Conservation (phyloP, 2,888 invertebrate species). For the Amphimallon solstitiale region DNA sequence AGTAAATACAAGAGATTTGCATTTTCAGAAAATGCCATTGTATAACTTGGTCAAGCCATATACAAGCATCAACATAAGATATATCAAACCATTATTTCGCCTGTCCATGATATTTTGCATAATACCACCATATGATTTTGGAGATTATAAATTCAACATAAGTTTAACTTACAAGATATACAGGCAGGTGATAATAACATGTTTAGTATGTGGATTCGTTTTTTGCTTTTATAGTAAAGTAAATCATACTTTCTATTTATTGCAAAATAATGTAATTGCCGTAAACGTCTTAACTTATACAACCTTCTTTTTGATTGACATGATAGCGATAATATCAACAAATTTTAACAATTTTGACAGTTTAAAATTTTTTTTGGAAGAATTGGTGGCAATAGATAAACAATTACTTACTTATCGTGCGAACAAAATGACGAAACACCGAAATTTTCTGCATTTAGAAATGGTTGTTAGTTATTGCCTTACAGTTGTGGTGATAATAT, state of each 20-base stretch:
- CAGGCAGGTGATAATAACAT: neutral
- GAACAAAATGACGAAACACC: neutral
- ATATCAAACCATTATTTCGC: constrained; percentile 13
- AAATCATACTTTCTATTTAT: neutral
- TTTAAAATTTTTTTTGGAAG: constrained; percentile 5
- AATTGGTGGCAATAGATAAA: constrained; percentile 14
- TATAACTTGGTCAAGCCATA: neutral
- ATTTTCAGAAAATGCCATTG: neutral
- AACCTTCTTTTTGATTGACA: constrained; percentile 17
- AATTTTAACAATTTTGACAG: constrained; percentile 26
- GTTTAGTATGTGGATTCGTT: constrained; percentile 3
- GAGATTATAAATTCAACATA: constrained; percentile 6
- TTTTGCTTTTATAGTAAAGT: constrained; percentile 6
- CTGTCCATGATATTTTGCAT: neutral
- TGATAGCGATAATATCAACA: neutral
- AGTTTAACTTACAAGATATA: constrained; percentile 14
- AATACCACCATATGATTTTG: constrained; percentile 18
- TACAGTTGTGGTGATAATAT: neutral
- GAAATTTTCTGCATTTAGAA: neutral
- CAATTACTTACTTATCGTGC: neutral
- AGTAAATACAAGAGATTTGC: no score
- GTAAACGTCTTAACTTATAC: constrained; percentile 21
- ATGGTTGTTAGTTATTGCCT: neutral
- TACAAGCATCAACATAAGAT: neutral
- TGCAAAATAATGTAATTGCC: constrained; percentile 17